Evolutionary conservation across 2,113 vertebrate genomes (phyloP), one percentile per base, ranked within the genome.

Genomic region (Oryzias celebensis): DNA sequence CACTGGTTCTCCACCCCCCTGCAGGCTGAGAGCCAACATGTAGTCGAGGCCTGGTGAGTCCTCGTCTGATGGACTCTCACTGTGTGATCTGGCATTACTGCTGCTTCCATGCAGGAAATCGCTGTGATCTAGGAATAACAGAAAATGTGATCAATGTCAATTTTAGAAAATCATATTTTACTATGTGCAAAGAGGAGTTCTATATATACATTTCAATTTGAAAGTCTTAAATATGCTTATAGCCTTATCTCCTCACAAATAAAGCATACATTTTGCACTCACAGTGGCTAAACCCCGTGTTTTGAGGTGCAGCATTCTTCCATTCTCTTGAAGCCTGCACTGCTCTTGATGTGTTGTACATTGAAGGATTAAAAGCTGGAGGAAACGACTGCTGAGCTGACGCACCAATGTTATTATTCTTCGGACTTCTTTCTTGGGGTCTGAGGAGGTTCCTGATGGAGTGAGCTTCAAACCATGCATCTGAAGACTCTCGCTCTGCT

Each of bases 21-120:
- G 94, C 26, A 96, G 88, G 84, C 95, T 97, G 5, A 96, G 92
- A 63, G 95, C 95, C 90, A 96, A 58, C 81, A 93, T 92, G 63
- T 95, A 96, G 86, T 97, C 95, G 69, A 96, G 86, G 46, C 92
- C 88, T 2, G 91, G 88, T 0, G 85, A 89, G 53, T 93, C 92
- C 20, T 94, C 93, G 23, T 81, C 85, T 17, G 74, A 68, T 4
- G 79, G 54, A 12, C 72, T 76, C 42, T 60, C 72, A 7, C 63
- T 68, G 13, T 59, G 76, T 13, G 83, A 83, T 90, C 90, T 91
- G 6, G 58, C 36, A 36, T 36, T 59, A 36, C 75, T 75, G 53
- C 83, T 83, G 68, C 82, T 55, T 43, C 65, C 69, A 44, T 57
- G 63, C 73, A 81, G 75, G 41, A 85, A 77, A 44, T 89, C 86